Percentiles rank a stretch among this genome's conserved stretches.
phyloP scores from a whole-genome alignment of 2,113 vertebrate genomes.

The Nettapus auritus region DNA sequence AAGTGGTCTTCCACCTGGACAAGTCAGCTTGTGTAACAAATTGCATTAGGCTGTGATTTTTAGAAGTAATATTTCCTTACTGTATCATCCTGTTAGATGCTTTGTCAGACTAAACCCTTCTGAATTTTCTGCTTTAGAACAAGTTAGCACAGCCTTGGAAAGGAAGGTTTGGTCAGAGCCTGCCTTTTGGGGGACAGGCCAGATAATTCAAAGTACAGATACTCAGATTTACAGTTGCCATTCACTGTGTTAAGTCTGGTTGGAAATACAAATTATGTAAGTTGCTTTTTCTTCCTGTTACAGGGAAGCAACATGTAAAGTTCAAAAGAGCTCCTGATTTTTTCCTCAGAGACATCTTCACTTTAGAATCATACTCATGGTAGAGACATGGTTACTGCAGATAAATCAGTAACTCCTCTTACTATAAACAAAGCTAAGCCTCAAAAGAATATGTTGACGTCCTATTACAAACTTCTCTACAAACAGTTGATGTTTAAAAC shows the following conservation, averaged over 20 bases:
- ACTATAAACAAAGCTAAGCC: not conserved
- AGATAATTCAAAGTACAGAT: not conserved
- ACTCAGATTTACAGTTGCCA: not conserved
- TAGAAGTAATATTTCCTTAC: not conserved
- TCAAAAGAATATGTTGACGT: not conserved
- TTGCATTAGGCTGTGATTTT: not conserved
- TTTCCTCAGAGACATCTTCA: not conserved
- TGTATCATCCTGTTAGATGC: not conserved
- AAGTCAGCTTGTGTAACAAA: not conserved
- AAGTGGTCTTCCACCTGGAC: not conserved
- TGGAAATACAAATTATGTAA: not conserved
- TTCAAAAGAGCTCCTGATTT: not conserved
- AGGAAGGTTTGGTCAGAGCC: fast-evolving
- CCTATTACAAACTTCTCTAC: not conserved
- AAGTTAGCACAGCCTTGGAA: not conserved
- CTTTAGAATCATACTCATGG: not conserved
- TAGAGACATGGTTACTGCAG: not conserved
- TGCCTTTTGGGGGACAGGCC: not conserved
- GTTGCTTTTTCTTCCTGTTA: not conserved
- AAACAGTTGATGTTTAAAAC: not conserved
- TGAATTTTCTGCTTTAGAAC: not conserved
- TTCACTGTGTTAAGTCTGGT: not conserved
- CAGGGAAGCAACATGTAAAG: not conserved
- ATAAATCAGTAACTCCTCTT: not conserved
- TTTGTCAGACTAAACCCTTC: not conserved